Evolutionary conservation across 2,113 vertebrate species (phyloP), one percentile per base, ranked within the genome.

Genomic region (Circaetus cinerascens): DNA sequence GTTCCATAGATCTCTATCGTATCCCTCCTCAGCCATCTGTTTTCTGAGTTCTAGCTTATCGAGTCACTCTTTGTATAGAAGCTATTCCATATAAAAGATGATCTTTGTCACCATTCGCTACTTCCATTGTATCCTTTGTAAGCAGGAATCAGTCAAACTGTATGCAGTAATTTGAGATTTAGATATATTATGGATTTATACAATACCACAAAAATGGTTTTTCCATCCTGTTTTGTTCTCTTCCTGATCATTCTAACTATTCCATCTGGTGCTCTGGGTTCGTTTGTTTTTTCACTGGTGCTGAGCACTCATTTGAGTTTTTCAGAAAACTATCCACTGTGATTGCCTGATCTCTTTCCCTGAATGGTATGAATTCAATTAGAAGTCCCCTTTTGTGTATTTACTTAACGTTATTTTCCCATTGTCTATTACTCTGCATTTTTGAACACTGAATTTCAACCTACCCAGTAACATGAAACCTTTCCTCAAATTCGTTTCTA

Each of bases 11-110:
- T 94, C 90, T 38, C 92, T 86, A 86, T 90, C 84, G 0, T 32
- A n/a, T 19, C 74, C 68, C 74, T 78, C 62, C 95, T 93, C 92
- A 90, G 92, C 95, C 95, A 93, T 95, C 96, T 95, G 95, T 79
- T 96, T 94, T 72, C 7, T 3, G 87, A 90, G 77, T 82, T 90
- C 87, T 43, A 36, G 36, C 78, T 94, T 90, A 93, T 82, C 15
- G 2, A 94, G 93, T n/a, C 77, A 29, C 78, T 94, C 84, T 91
- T 84, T 91, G 77, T 94, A 45, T 73, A 92, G 96, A 85, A 94
- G 66, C 60, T 29, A 29, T 79, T 92, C 84, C 74, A 41, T 50
- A 62, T 10, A 92, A 90, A 90, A 94, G 87, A 93, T 90, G 87
- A 90, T 96, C 93, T 94, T 90, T 95, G 87, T 75, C 87, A 93